Conservation (phyloP, 2,797 vertebrate genomes). For the Brachyalestes nurse region DNA sequence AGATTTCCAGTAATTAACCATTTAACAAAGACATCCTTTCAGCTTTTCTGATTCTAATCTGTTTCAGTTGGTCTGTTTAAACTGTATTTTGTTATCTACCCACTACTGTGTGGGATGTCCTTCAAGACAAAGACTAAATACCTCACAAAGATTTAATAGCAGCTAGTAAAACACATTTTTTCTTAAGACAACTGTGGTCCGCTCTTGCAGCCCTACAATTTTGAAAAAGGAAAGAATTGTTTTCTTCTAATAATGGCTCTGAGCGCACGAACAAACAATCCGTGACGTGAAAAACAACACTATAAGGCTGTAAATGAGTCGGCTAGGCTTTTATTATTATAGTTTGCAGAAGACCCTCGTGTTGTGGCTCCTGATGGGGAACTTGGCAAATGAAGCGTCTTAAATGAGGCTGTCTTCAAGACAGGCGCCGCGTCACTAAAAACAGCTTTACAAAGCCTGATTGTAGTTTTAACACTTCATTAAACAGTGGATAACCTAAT, state of each 20-base stretch:
- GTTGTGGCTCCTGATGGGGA: neutral
- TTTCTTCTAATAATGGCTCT: neutral
- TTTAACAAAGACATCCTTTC: neutral
- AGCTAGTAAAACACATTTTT: neutral
- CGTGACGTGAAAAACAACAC: neutral
- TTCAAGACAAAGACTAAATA: neutral
- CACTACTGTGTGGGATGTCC: neutral
- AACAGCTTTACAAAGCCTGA: slow-evolving; percentile 17
- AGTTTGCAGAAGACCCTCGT: slow-evolving; percentile 1
- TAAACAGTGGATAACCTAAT: slow-evolving; percentile 16
- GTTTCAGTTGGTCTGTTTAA: slow-evolving; percentile 4
- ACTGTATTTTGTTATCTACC: neutral
- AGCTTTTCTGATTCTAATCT: neutral
- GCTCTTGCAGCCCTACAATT: neutral
- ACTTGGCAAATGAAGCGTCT: slow-evolving; percentile 28
- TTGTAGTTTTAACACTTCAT: slow-evolving; percentile 28
- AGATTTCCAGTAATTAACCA: neutral
- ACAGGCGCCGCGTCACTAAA: neutral
- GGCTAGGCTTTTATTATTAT: neutral
- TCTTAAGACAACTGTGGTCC: too few relatives aligned
- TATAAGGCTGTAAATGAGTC: neutral
- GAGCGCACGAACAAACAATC: neutral
- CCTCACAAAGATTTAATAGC: neutral
- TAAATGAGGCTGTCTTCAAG: slow-evolving; percentile 3
- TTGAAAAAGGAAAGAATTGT: neutral